Evolutionary conservation across 2,113 vertebrate genomes (phyloP).

Genomic region (Girardinichthys multiradiatus): DNA sequence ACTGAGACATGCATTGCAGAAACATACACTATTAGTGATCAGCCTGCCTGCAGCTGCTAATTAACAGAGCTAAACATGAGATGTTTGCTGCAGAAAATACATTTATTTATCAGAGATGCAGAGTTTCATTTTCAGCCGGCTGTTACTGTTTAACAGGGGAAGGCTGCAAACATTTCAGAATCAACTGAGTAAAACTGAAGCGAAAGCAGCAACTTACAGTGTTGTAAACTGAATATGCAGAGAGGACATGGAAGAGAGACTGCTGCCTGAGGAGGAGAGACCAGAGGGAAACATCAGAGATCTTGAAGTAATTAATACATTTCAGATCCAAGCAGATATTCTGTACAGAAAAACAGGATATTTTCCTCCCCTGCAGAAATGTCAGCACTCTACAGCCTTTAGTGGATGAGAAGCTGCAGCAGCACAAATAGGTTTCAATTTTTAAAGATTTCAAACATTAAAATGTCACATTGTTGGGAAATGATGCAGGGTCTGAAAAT

Average conservation of each 20-base stretch:
- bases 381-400: too few species aligned
- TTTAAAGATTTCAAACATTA: too few species aligned
- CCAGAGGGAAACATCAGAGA: neutral
- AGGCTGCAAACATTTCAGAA: neutral
- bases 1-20: neutral
- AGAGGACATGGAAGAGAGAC: constrained; percentile 86
- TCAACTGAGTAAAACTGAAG: neutral
- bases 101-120: neutral
- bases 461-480: too few species aligned
- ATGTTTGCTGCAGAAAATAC: too few species aligned
- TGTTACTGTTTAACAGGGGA: neutral
- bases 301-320: neutral
- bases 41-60: neutral
- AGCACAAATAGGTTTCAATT: too few species aligned
- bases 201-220: constrained; percentile 79
- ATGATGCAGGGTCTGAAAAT: too few species aligned
- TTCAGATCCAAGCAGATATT: neutral
- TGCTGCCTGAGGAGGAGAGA: constrained; percentile 67
- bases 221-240: constrained; percentile 89
- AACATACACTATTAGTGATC: neutral
- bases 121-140: neutral
- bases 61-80: neutral
- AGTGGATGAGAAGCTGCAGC: too few species aligned
- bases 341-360: too few species aligned
- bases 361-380: too few species aligned